These are phyloP conservation scores for Nasonia oneida DNA, from an alignment of 2,888 invertebrate species.

Conservation along the genomic window DNA sequence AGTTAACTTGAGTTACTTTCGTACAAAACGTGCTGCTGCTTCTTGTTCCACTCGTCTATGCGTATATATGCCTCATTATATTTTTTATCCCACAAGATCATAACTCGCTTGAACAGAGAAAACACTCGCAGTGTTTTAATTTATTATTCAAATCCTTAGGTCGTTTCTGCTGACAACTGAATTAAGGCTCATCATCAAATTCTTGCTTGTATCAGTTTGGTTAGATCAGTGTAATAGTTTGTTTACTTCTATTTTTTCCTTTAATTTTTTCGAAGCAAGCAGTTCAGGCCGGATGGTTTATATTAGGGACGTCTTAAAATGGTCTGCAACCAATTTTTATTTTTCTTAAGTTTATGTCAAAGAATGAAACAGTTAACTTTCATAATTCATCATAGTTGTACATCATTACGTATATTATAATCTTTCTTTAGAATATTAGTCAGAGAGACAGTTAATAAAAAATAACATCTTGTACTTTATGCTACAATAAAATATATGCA, in stretches of 20 bases:
- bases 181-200: slow-evolving; percentile 47
- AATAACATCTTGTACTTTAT: neutral
- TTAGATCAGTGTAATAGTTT: slow-evolving; percentile 36
- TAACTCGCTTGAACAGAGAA: slow-evolving; percentile 22
- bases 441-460: neutral
- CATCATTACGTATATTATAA: slow-evolving; percentile 3
- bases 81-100: slow-evolving; percentile 33
- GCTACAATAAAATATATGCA: neutral
- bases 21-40: slow-evolving; percentile 56
- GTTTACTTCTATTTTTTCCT: slow-evolving; percentile 26
- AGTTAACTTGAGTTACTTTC: slow-evolving; percentile 39
- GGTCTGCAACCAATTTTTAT: slow-evolving; percentile 49
- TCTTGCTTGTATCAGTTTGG: slow-evolving; percentile 21
- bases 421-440: slow-evolving; percentile 7
- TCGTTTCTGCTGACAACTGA: slow-evolving; percentile 47
- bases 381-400: slow-evolving; percentile 25
- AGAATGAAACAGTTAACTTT: slow-evolving; percentile 33
- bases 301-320: slow-evolving; percentile 47
- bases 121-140: slow-evolving; percentile 2
- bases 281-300: slow-evolving; percentile 57
- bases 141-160: slow-evolving; percentile 52
- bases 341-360: neutral
- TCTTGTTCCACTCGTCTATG: slow-evolving; percentile 35
- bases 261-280: slow-evolving; percentile 48
- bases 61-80: neutral